A percentile compares a stretch with the other conserved stretches of the same genome.
These are phyloP conservation scores for Furnarius figulus DNA, from an alignment of 2,113 vertebrate genomes.

Conservation along the genomic window DNA sequence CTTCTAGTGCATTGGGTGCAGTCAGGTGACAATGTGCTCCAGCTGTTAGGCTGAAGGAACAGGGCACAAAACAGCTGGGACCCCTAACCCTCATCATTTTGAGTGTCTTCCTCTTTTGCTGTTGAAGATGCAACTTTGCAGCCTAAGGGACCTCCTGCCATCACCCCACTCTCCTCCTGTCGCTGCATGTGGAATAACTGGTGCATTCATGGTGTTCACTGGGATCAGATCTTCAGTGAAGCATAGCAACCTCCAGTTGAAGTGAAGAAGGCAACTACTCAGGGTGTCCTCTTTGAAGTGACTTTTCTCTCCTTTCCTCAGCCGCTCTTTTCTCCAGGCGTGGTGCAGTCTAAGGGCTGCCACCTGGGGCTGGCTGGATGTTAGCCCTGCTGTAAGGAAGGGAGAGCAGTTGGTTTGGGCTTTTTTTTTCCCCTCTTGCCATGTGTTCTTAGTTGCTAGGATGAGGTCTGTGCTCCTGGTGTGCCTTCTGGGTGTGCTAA, in stretches of 20 bases:
- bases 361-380: background rate
- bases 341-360: background rate
- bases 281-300: background rate
- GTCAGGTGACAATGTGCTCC: background rate
- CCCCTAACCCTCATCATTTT: background rate
- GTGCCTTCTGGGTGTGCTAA: background rate
- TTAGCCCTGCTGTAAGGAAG: background rate
- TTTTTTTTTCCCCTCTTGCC: background rate
- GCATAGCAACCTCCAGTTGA: background rate
- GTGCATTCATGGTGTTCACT: background rate
- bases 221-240: background rate
- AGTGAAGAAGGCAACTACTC: background rate
- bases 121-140: background rate
- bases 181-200: background rate
- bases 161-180: background rate
- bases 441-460: background rate
- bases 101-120: background rate
- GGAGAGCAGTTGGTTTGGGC: fast-evolving
- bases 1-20: background rate
- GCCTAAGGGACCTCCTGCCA: background rate
- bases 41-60: background rate
- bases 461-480: background rate
- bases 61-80: background rate
- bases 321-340: fast-evolving
- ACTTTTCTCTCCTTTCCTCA: background rate